Evolutionary conservation across 2,888 invertebrate genomes (phyloP).

Genomic region (Cephus spinipes): DNA sequence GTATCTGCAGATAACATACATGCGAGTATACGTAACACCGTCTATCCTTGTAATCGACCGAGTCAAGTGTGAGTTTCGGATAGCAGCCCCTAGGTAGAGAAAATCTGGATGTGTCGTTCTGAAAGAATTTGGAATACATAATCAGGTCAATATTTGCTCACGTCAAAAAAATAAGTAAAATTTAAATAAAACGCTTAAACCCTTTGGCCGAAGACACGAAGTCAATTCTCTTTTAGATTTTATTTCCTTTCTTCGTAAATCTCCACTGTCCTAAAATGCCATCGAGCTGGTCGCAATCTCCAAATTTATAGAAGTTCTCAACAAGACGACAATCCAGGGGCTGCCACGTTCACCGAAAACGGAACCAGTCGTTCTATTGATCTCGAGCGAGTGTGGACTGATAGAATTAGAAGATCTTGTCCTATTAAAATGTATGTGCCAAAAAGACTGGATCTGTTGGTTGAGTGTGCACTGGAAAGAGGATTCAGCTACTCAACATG

Average conservation of each 20-base stretch:
- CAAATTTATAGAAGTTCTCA: not conserved
- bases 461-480: not conserved
- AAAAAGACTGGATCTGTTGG: not conserved
- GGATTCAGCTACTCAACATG: not conserved
- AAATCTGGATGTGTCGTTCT: not conserved
- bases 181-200: not conserved
- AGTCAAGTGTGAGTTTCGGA: not conserved
- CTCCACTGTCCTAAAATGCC: not conserved
- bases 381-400: not conserved
- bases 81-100: not conserved
- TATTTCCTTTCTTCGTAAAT: not conserved
- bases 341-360: not conserved
- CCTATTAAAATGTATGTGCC: not conserved
- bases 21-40: not conserved
- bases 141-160: not conserved
- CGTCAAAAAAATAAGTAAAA: not conserved
- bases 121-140: not conserved
- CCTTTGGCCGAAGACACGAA: not conserved
- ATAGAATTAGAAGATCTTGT: not conserved
- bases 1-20: not conserved
- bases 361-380: not conserved
- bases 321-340: not conserved
- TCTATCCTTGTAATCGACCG: not conserved
- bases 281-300: not conserved
- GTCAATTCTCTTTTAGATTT: not conserved